These are phyloP conservation scores for Crocidura indochinensis DNA, from an alignment of 2,797 vertebrate genomes.

Conservation along the genomic window DNA sequence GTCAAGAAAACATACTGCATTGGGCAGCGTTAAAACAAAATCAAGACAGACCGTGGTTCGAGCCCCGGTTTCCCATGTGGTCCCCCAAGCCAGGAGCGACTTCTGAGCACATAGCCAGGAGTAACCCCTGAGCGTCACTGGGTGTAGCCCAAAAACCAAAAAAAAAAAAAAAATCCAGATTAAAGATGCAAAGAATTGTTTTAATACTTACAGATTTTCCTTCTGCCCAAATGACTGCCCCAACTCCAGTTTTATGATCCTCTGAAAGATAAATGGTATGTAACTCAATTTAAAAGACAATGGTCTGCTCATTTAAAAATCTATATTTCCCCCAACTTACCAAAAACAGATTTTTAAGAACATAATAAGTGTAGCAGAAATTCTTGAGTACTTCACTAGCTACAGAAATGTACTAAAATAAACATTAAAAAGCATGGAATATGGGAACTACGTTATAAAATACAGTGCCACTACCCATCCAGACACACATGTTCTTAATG, in stretches of 20 bases:
- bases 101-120: too few relatives aligned
- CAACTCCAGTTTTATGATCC: constrained; percentile 98
- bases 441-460: neutral
- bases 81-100: too few relatives aligned
- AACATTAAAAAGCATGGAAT: constrained; percentile 13
- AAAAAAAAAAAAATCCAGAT: too few relatives aligned
- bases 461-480: neutral
- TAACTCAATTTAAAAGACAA: constrained; percentile 65
- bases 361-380: constrained; percentile 41
- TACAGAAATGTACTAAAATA: constrained; percentile 27
- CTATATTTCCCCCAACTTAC: constrained; percentile 37
- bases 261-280: constrained; percentile 92
- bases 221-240: constrained; percentile 97
- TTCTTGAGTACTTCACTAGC: constrained; percentile 17
- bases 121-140: too few relatives aligned
- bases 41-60: too few relatives aligned
- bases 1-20: constrained; percentile 21
- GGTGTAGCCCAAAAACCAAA: too few relatives aligned
- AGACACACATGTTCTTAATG: fast-evolving
- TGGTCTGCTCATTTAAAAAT: constrained; percentile 35
- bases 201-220: constrained; percentile 93
- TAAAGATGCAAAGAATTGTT: constrained; percentile 64
- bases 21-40: constrained; percentile 50
- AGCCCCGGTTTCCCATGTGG: too few relatives aligned
- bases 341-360: constrained; percentile 24